Conservation (phyloP, 1,140 invertebrate genomes). For the Caerostris darwini region DNA sequence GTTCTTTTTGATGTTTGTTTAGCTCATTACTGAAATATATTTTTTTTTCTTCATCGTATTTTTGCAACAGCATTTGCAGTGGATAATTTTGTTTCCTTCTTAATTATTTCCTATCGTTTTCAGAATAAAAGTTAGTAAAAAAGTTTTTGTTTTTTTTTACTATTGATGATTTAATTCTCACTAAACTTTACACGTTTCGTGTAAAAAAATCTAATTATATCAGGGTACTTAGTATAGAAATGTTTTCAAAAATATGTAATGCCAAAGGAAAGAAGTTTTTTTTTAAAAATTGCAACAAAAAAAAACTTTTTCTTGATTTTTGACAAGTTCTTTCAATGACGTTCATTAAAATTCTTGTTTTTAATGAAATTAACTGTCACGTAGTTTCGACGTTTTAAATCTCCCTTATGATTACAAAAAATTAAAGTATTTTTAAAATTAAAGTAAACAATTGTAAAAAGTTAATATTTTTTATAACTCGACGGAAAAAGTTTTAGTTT, state of each 20-base stretch:
- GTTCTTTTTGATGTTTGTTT: neutral
- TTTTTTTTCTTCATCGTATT: neutral
- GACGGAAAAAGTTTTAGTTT: no score
- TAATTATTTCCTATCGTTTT: slow-evolving; percentile 51
- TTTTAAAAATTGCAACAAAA: neutral
- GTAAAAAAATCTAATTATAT: neutral
- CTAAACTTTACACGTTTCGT: neutral
- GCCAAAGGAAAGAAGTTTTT: no score
- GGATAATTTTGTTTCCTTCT: slow-evolving; percentile 21
- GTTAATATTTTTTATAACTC: no score
- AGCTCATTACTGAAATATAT: neutral
- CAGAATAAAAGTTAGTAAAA: neutral
- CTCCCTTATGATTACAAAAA: no score
- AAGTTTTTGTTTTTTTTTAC: neutral
- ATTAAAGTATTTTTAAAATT: no score
- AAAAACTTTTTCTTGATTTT: neutral
- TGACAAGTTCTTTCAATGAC: neutral
- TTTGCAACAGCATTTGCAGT: neutral
- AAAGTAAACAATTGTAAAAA: no score
- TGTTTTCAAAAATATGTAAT: neutral
- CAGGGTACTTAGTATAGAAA: neutral
- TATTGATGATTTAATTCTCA: neutral
- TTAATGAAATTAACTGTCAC: neutral
- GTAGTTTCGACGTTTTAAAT: neutral
- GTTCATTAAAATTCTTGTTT: neutral